Conservation (phyloP, 1,140 invertebrate genomes). For the honey bee (Apis mellifera) region DNA sequence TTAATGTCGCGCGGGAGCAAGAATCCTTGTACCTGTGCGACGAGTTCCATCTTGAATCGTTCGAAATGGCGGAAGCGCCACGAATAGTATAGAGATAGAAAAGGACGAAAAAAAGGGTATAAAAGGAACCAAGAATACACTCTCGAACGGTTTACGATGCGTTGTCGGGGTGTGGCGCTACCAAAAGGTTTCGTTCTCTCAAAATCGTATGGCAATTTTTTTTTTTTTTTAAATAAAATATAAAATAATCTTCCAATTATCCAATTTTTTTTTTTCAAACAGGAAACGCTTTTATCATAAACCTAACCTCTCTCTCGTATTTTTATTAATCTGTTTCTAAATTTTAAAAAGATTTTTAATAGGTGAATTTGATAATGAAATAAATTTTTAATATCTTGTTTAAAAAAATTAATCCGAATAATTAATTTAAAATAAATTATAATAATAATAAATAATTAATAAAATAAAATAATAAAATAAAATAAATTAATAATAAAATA, state of each 20-base stretch:
- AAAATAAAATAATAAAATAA: no score
- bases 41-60: conserved; percentile 36
- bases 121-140: conserved; percentile 29
- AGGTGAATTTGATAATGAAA: no score
- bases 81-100: conserved; percentile 17
- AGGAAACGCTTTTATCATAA: no score
- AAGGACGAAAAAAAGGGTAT: conserved; percentile 15
- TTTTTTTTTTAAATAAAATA: neutral
- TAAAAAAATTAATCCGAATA: no score
- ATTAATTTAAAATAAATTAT: no score
- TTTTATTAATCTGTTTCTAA: no score
- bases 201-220: neutral
- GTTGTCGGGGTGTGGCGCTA: conserved; percentile 35
- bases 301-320: no score
- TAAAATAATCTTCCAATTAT: neutral
- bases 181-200: conserved; percentile 41
- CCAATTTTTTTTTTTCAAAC: neutral
- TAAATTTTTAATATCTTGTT: no score
- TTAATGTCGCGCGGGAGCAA: conserved; percentile 17
- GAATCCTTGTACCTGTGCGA: conserved; percentile 39
- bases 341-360: no score
- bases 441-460: no score
- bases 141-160: conserved; percentile 47
- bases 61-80: conserved; percentile 25
- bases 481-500: no score